A percentile compares a stretch with the other conserved stretches of the same genome.
Conservation (phyloP, 92 coral and sea anemone genomes). For the Bergia puertoricense region DNA sequence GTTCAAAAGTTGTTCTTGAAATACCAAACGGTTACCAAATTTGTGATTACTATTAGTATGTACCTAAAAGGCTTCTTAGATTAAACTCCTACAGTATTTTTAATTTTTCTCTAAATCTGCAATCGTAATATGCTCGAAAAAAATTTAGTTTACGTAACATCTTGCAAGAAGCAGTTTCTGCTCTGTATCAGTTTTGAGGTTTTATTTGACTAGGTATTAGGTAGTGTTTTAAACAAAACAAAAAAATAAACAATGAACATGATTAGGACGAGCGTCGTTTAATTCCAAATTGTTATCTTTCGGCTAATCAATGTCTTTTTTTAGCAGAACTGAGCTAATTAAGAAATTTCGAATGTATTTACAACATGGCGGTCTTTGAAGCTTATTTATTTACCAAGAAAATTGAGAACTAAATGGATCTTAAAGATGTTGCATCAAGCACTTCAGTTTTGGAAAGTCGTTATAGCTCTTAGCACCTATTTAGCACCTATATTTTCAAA, state of each 20-base stretch:
- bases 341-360: background rate
- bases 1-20: too few relatives aligned
- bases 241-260: background rate
- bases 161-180: background rate
- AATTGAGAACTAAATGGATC: background rate
- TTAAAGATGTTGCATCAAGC: background rate
- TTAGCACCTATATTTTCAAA: slow-evolving; percentile 8
- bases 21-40: too few relatives aligned
- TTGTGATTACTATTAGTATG: too few relatives aligned
- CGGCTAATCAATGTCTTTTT: too few relatives aligned
- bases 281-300: background rate
- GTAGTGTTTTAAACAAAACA: background rate
- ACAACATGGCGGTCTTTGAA: background rate
- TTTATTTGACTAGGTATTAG: too few relatives aligned
- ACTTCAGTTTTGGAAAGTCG: slow-evolving; percentile 8
- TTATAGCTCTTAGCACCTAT: slow-evolving; percentile 22
- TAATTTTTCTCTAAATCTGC: background rate
- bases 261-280: too few relatives aligned
- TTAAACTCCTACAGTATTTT: background rate
- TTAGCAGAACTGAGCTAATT: background rate
- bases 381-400: background rate
- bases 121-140: background rate
- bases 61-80: background rate
- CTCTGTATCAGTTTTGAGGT: background rate
- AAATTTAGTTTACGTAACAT: too few relatives aligned